Evolutionary conservation across 2,797 vertebrate species (phyloP).

Genomic region (Sebastolobus alascanus): DNA sequence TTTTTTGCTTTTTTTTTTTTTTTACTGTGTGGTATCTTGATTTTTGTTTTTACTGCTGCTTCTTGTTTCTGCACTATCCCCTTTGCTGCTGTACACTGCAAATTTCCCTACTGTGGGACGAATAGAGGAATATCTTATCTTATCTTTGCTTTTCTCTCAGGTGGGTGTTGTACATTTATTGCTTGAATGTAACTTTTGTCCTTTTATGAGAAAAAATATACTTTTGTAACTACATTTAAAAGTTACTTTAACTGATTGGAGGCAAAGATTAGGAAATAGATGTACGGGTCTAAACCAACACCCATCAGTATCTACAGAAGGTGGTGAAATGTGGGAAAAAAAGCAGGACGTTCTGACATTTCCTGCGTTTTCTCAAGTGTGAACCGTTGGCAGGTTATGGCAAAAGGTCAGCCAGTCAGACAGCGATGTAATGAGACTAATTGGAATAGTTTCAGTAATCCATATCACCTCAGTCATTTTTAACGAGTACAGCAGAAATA

Average conservation of each 20-base stretch:
- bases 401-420: constrained; percentile 10
- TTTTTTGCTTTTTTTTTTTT: too few relatives aligned
- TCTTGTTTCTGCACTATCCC: too few relatives aligned
- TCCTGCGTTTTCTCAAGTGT: neutral
- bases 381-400: neutral
- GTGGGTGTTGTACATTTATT: neutral
- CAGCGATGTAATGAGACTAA: neutral
- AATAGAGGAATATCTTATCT: too few relatives aligned
- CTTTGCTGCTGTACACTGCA: too few relatives aligned
- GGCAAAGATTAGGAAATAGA: neutral
- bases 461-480: neutral
- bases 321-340: neutral
- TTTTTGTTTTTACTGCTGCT: too few relatives aligned
- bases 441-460: neutral
- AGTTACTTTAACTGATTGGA: neutral
- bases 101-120: too few relatives aligned
- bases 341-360: neutral
- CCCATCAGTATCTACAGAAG: neutral
- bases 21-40: too few relatives aligned
- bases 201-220: neutral
- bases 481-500: neutral
- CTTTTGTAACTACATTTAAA: neutral
- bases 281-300: neutral
- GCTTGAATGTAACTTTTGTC: neutral
- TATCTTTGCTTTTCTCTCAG: neutral